These are phyloP conservation scores for Oryzias dopingdopingensis DNA, from an alignment of 2,797 vertebrate species.

Conservation along the genomic window DNA sequence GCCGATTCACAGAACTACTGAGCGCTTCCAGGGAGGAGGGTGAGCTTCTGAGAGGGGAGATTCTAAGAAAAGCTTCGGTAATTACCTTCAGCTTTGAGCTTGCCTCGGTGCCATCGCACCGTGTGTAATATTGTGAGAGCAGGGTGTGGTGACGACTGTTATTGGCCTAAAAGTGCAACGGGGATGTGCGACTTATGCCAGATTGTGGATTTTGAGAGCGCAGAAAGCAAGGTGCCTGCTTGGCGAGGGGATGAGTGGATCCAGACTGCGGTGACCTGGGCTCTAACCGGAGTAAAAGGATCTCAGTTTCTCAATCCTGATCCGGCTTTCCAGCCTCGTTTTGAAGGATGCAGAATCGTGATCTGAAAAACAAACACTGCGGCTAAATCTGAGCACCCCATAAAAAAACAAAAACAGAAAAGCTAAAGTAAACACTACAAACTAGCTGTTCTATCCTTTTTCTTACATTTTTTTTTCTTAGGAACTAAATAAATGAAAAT, in stretches of 20 bases:
- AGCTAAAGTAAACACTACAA: too few species aligned
- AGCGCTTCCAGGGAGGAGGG: conserved; percentile 81
- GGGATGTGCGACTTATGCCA: conserved; percentile 12
- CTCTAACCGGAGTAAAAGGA: conserved; percentile 67
- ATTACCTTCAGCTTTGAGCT: conserved; percentile 83
- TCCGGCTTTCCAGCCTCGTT: conserved; percentile 38
- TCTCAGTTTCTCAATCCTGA: conserved; percentile 63
- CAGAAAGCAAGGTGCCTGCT: conserved; percentile 13
- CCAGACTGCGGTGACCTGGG: conserved; percentile 48
- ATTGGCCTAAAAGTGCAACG: conserved; percentile 31
- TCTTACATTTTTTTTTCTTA: not conserved
- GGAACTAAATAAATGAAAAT: too few species aligned
- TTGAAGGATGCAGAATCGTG: conserved; percentile 80
- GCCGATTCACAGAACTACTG: conserved; percentile 78
- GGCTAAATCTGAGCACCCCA: not conserved
- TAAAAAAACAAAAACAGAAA: not conserved
- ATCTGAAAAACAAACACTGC: conserved; percentile 65
- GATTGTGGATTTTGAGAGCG: conserved; percentile 18
- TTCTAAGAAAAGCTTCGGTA: conserved; percentile 83
- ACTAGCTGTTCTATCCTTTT: too few species aligned
- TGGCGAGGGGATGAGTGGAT: conserved; percentile 23
- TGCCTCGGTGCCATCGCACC: conserved; percentile 51
- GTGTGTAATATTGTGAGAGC: conserved; percentile 27
- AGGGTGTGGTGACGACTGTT: conserved; percentile 22
- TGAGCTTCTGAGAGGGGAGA: conserved; percentile 75